phyloP scores from a whole-genome alignment of 2,797 vertebrate species.

The Pangasius djambal region DNA sequence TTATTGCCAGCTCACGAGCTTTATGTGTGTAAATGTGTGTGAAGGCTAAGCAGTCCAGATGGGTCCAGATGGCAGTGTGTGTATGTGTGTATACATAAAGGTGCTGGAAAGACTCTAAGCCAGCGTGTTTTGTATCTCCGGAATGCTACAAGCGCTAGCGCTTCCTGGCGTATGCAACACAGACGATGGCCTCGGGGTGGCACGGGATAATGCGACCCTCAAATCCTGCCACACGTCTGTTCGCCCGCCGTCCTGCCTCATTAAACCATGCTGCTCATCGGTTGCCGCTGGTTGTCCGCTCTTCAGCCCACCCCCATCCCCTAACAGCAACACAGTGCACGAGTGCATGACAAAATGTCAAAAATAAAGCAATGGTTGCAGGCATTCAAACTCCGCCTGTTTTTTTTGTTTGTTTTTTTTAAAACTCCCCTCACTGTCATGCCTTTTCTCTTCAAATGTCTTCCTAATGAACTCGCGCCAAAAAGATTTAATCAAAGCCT shows the following conservation, averaged over 20 bases:
- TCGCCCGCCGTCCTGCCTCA: background rate
- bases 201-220: background rate
- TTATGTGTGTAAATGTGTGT: constrained; percentile 15
- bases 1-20: background rate
- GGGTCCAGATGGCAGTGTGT: constrained; percentile 17
- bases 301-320: background rate
- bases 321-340: background rate
- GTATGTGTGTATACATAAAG: background rate
- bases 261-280: background rate
- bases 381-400: background rate
- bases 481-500: background rate
- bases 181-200: background rate
- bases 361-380: background rate
- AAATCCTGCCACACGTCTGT: background rate
- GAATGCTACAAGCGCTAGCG: background rate
- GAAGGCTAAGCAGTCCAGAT: constrained; percentile 10
- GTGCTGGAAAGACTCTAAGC: constrained; percentile 39
- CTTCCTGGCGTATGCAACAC: background rate
- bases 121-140: background rate
- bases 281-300: background rate
- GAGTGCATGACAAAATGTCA: background rate
- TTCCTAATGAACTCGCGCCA: background rate
- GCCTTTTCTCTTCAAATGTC: background rate
- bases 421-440: background rate
- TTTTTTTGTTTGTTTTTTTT: too few species aligned